Base-by-base conservation (phyloP, 2,113 vertebrate genomes). In the Nesogale talazaci region DNA sequence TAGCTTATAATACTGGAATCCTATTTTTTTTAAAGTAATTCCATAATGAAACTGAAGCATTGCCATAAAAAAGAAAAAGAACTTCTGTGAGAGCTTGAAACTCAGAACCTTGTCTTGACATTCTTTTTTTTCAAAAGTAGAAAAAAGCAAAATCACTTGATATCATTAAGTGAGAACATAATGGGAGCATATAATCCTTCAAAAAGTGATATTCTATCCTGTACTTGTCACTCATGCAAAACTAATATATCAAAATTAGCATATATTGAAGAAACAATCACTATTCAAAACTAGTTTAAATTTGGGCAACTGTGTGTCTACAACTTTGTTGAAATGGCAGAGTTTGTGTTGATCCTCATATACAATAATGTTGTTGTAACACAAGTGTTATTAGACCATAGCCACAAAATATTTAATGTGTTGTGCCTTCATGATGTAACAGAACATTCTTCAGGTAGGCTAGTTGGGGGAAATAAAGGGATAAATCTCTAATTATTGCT, bases 381-480 rank as follows among this genome's bases (percentile, higher is more conserved):
- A 98, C 97, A 90, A 98, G 98, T 98, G 98, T 98, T 98, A 98
- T 98, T 98, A 98, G 97, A 98, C 94, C 98, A 98, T 98, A 98
- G 97, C 97, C 98, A 98, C 98, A 98, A 97, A 98, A 98, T 99
- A 99, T 97, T 98, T 98, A 98, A 98, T 98, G 98, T 98, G 98
- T 98, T 98, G 99, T 99, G 99, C 98, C 98, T 99, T 99, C 98
- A 99, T 99, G 96, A 98, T 98, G 98, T 98, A 98, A 98, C 97
- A 98, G 97, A 98, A 96, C 98, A 98, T 98, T 98, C 96, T 98
- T 96, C 98, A 98, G 97, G 98, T 98, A 98, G 98, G 97, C 96
- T 98, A 98, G 98, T 97, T 98, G 97, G 97, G 98, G 97, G 90
- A 98, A 97, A 93, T 97, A 98, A 97, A 98, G 98, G 97, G 97